Conservation (phyloP, 2,797 vertebrate genomes). For the Australoheros facetus region DNA sequence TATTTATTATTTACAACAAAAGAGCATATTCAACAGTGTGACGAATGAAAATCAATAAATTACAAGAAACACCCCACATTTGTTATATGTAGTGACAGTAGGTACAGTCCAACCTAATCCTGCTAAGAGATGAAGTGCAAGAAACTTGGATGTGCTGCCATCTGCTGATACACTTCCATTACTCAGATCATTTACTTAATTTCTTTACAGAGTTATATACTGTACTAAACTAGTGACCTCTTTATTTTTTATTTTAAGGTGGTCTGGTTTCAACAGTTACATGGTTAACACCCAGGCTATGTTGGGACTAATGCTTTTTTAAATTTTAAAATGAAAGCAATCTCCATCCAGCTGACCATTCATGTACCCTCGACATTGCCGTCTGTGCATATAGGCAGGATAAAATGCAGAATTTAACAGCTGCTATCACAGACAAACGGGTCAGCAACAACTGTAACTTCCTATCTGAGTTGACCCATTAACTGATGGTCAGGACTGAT, state of each 20-base stretch:
- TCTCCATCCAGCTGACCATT: background rate
- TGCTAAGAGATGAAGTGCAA: background rate
- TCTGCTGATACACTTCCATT: conserved; percentile 56
- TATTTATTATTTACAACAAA: background rate
- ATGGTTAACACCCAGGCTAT: background rate
- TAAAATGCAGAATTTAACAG: background rate
- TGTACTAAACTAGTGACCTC: background rate
- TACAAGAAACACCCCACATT: background rate
- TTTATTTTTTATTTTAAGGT: background rate
- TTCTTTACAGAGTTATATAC: background rate
- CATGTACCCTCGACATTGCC: background rate
- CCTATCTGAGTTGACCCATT: background rate
- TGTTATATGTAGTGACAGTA: background rate
- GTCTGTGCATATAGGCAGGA: too few species aligned
- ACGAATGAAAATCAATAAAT: background rate
- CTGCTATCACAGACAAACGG: background rate
- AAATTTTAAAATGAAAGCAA: background rate
- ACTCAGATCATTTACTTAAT: background rate
- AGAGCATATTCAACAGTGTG: background rate
- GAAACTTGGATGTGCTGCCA: conserved; percentile 45
- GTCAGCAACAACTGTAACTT: background rate
- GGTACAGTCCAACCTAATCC: background rate
- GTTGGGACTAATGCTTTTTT: too few species aligned
- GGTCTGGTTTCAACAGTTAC: background rate
- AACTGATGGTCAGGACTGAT: background rate